Conservation (phyloP, 2,797 vertebrate genomes). For the Xenentodon cancila region DNA sequence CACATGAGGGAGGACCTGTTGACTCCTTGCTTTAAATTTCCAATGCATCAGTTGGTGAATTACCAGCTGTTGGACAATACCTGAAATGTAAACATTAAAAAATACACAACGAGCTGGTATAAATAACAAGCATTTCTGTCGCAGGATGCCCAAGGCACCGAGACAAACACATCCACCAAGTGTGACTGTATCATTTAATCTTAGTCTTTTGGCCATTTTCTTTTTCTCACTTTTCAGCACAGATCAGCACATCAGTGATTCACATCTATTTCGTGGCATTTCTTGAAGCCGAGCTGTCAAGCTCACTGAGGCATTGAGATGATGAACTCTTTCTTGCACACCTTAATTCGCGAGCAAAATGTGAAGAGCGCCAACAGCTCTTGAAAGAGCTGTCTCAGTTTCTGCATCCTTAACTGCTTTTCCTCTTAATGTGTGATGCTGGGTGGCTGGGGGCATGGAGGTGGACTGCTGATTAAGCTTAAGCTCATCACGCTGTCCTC, state of each 20-base stretch:
- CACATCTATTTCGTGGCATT: constrained; percentile 9
- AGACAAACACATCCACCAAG: not conserved
- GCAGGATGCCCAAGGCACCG: not conserved
- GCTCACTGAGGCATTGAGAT: constrained; percentile 6
- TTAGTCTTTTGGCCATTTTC: constrained; percentile 9
- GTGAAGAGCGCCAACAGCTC: not conserved
- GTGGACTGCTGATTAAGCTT: too few species aligned
- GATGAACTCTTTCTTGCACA: constrained; percentile 7
- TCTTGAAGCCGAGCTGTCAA: constrained; percentile 22
- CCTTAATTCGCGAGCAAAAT: constrained; percentile 12
- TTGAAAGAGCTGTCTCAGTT: not conserved
- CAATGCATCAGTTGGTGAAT: not conserved
- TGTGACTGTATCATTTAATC: constrained; percentile 2
- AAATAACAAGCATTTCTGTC: constrained; percentile 14
- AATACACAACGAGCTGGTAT: not conserved
- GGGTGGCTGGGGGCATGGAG: too few species aligned
- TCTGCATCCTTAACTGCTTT: too few species aligned
- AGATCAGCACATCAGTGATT: constrained; percentile 16
- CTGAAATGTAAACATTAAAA: not conserved
- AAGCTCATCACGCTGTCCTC: constrained; percentile 31
- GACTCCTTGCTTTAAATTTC: not conserved
- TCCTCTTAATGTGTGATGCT: too few species aligned
- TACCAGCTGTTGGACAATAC: not conserved
- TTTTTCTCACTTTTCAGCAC: constrained; percentile 11
- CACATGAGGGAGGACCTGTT: not conserved